Evolutionary conservation across 2,797 vertebrate species (phyloP), one percentile per base, ranked within the genome.

Genomic region (Heliangelus exortis): DNA sequence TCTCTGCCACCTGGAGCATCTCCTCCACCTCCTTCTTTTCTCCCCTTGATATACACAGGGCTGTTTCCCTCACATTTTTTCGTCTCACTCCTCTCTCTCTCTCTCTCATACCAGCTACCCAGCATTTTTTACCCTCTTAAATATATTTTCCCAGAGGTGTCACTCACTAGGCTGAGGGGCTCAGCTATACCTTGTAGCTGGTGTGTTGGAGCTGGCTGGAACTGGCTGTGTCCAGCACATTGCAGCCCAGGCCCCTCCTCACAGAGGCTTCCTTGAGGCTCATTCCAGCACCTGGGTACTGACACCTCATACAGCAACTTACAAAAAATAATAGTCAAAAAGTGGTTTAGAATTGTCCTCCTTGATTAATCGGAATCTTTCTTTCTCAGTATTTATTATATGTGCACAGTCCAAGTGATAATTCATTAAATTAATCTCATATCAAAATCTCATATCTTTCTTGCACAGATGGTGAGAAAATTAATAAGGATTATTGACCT

Each of bases 211-310:
- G 25, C 4, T 3, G 3, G 8, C 17, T 85, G 55, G 34, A 61
- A 78, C 26, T 0, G 2, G 0, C 11, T 58, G 14, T 53, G 23
- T 29, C 29, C 31, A 54, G 4, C 11, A 19, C 2, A 6, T 14
- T 22, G 63, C 43, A 33, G 43, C 43, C 63, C 31, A 3, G 4
- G 8, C 25, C 17, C 8, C 65, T 15, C 10, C 67, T 53, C 66
- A 41, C 28, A 31, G 50, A 54, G 29, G 36, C 16, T 2, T 2
- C 53, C 47, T 16, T 53, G 45, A 20, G 18, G 10, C 47, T 47
- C 19, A 47, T 39, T 15, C 17, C 29, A 20, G 4, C 8, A 14
- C 51, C 22, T 25, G 36, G 16, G 12, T 29, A 73, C 31, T 6
- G 2, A 50, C 54, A 41, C 5, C 15, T 15, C 7, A 1, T 41